These are phyloP conservation scores for Epinephelus lanceolatus DNA, from an alignment of 2,113 vertebrate species.

Conservation along the genomic window DNA sequence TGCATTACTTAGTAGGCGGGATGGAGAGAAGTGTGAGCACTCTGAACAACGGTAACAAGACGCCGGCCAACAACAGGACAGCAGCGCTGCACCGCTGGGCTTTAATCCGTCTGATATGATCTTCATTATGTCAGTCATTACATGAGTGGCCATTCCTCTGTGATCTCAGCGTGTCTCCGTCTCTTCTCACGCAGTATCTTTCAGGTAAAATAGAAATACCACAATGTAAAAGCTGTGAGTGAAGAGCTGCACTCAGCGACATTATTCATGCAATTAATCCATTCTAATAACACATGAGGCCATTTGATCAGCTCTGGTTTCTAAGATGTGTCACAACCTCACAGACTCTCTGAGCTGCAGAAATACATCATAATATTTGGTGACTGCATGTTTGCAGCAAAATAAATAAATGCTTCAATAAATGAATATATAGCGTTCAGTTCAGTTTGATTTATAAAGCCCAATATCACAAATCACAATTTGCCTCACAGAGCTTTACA, in stretches of 20 bases:
- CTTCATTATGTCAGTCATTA: background rate
- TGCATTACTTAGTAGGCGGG: background rate
- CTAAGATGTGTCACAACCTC: background rate
- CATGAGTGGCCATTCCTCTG: background rate
- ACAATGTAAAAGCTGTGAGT: background rate
- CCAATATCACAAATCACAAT: no score
- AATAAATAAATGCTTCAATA: background rate
- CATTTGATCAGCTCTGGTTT: background rate
- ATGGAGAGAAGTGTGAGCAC: no score
- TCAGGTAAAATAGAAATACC: background rate
- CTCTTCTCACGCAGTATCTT: background rate
- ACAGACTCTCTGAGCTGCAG: background rate
- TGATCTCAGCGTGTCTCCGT: background rate
- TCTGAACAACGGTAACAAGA: no score
- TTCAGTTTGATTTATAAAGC: no score
- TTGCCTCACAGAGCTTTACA: no score
- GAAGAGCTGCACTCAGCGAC: no score
- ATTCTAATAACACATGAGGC: background rate
- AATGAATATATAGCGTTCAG: no score
- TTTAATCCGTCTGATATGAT: no score
- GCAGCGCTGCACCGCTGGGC: no score
- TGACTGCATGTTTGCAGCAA: background rate
- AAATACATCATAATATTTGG: background rate
- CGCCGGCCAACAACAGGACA: background rate
- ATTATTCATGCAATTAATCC: background rate